These are phyloP conservation scores for Cynocephalus volans DNA, from an alignment of 2,113 vertebrate genomes.

Conservation along the genomic window DNA sequence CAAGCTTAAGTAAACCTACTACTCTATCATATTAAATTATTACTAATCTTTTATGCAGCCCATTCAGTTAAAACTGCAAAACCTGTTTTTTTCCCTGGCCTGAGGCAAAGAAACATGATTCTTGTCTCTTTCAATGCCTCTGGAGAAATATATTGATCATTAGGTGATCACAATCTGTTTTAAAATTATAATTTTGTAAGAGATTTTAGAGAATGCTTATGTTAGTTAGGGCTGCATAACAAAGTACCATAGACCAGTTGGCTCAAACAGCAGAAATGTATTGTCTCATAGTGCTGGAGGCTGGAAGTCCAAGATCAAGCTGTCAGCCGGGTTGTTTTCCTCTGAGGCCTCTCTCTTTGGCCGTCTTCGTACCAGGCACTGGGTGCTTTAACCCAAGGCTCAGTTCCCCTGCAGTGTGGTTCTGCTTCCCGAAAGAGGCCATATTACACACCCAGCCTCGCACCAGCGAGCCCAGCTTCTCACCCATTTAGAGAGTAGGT, in stretches of 20 bases:
- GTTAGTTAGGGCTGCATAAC: not conserved
- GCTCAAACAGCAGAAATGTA: not conserved
- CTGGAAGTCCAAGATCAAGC: not conserved
- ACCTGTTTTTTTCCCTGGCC: not conserved
- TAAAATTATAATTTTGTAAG: not conserved
- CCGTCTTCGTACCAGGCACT: too few species aligned
- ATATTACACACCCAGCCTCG: not conserved
- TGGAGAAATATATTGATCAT: not conserved
- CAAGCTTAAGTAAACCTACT: slow-evolving; percentile 3
- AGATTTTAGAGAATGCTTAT: not conserved
- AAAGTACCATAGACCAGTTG: not conserved
- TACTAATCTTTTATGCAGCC: not conserved
- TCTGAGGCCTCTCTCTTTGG: not conserved
- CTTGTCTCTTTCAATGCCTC: not conserved
- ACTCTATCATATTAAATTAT: not conserved
- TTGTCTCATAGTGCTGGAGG: not conserved
- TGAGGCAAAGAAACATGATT: not conserved
- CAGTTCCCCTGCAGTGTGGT: not conserved
- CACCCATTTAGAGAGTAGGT: not conserved
- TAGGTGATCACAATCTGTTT: not conserved
- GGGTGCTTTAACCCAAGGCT: not conserved
- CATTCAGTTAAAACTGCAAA: not conserved
- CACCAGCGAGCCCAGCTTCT: not conserved
- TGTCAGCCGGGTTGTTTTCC: not conserved
- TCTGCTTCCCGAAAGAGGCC: not conserved